phyloP scores from a whole-genome alignment of 1,140 invertebrate species.

The Musca domestica region DNA sequence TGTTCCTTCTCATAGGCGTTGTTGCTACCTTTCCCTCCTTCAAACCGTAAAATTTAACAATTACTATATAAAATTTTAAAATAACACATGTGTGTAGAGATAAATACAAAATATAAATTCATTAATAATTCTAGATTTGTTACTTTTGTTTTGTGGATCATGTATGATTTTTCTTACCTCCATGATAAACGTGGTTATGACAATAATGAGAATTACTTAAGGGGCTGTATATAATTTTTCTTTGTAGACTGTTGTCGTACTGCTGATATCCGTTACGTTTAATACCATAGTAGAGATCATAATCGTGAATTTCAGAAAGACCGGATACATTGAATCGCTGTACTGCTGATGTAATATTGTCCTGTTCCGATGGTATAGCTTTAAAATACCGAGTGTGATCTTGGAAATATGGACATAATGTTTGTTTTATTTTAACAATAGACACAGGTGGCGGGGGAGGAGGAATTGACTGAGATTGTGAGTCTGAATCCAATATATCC shows the following conservation, averaged over 20 bases:
- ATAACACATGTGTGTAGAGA: no score
- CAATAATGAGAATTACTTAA: constrained; percentile 39
- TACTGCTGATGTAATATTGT: constrained; percentile 44
- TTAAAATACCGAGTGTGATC: constrained; percentile 52
- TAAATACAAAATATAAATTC: no score
- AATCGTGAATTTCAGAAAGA: constrained; percentile 49
- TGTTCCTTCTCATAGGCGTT: no score
- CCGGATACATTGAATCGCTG: constrained; percentile 46
- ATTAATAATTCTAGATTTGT: no score
- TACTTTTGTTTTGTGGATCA: no score
- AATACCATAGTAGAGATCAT: constrained; percentile 49
- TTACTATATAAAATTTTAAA: no score
- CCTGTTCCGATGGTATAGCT: constrained; percentile 51
- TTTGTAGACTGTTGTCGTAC: constrained; percentile 35
- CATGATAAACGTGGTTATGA: constrained; percentile 46
- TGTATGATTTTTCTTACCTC: constrained; percentile 24
- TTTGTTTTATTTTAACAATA: constrained; percentile 43
- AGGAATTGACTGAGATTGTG: constrained; percentile 37
- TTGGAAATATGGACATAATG: constrained; percentile 46
- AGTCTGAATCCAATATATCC: constrained; percentile 42
- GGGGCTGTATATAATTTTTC: constrained; percentile 40
- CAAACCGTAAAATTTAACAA: no score
- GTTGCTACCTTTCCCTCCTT: no score
- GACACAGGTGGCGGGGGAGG: constrained; percentile 42
- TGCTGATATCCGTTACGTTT: constrained; percentile 33